Evolutionary conservation across 1,140 invertebrate genomes (phyloP), one percentile per base, ranked within the genome.

Genomic region (Drosophila serrata): DNA sequence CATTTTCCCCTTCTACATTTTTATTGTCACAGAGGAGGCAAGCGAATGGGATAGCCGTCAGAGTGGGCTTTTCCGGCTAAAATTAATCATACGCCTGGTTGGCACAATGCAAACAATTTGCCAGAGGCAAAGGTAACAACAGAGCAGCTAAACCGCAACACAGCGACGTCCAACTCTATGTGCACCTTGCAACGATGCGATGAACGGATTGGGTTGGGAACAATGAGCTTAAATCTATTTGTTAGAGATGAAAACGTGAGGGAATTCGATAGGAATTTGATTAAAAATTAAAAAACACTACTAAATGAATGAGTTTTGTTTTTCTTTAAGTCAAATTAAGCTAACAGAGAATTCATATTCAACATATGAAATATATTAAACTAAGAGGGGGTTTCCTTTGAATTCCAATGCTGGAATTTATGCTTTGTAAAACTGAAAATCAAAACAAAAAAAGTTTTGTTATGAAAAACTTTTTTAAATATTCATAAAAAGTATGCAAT

Each of bases 41-140:
- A 24, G 15, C 15, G 24, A 46, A 46, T 17, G 45, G 24, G 33
- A 35, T 33, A 51, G 46, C 39, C 31, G 62, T 3, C 12, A 51
- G 45, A 31, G 70, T 59, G 43, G 62, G 35, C 48, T 56, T 33
- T 42, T 57, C 68, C n/a, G 62, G 53, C 46, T 76, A 56, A 76
- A 65, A 87, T 82, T 79, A 87, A 87, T 87, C 82, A 87, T 73
- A 82, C 82, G 79, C 64, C 82, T 42, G 58, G 82, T 57, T 82
- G 82, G 40, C 75, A n/a, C 68, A 57, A 42, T 59, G 78, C 65
- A 82, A 78, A 77, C 74, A 68, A 67, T 77, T 72, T 56, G 39
- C 45, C 49, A 42, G 48, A 73, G 35, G 43, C 39, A 33, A 31
- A 53, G 35, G 58, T 55, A 55, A 55, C 51, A 37, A 24, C 33